Base-by-base conservation (phyloP, 2,888 invertebrate genomes). In the Chymomyza procnemis region DNA sequence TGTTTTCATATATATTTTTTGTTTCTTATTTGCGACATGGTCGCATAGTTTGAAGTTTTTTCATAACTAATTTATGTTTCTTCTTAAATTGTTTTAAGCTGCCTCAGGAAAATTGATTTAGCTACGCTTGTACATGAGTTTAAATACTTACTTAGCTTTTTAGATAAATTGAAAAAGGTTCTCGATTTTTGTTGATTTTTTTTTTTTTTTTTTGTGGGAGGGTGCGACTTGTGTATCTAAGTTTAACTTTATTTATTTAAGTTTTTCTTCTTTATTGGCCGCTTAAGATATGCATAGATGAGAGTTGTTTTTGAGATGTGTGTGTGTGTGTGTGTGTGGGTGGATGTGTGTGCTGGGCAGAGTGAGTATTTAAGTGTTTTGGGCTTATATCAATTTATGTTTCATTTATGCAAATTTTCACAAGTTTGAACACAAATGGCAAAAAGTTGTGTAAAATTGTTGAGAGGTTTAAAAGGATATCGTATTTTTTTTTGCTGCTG, bases 61-160 rank as follows among this genome's bases (percentile, higher is more conserved):
- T 41, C 69, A 82, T 82, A 87, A 76, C 85, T 83, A 85, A 73
- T 64, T 62, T 61, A 70, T 59, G 21, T 34, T 61, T 47, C 22
- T 46, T 46, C 54, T 47, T 57, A 61, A 21, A 61, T 19, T 50
- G 50, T 19, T 50, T 50, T 50, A 16, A 18, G 50, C 50, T 50
- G 54, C 54, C 54, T 21, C 54, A 54, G 54, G 54, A 48, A 59
- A 71, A 76, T 85, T 75, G 46, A 67, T 84, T 81, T 84, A 81
- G 67, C 81, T 81, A 81, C 84, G 66, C 80, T 73, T 75, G 71
- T 72, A 84, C 66, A 82, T 74, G 84, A 69, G 66, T 66, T 76
- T 66, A 78, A 69, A 12, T 50, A 18, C 50, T 50, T 50, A 18
- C 50, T 50, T 78, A 83, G 84, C 73, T 78, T 63, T 56, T 59